Conservation (phyloP, 37 sponge, comb jelly and placozoan genomes). For the Geodia barretti region DNA sequence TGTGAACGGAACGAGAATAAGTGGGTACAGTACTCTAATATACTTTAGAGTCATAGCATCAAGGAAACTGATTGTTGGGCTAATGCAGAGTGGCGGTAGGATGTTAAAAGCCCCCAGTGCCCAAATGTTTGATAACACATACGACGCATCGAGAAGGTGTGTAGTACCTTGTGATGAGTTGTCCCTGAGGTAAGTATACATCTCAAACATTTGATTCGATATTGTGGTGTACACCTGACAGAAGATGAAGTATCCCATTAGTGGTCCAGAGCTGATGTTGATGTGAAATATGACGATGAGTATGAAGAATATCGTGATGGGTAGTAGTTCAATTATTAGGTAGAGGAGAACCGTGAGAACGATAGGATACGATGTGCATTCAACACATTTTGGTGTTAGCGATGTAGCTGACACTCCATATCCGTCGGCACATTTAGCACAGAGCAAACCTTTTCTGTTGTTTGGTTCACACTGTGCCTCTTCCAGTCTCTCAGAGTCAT, state of each 20-base stretch:
- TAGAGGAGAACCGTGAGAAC: background rate
- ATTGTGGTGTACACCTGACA: background rate
- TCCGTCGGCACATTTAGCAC: background rate
- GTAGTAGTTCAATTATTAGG: background rate
- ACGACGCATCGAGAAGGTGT: background rate
- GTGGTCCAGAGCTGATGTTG: background rate
- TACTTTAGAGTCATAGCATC: slow-evolving; percentile 11
- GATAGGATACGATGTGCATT: background rate
- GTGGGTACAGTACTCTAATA: slow-evolving; percentile 1
- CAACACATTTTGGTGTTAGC: background rate
- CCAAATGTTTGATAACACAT: background rate
- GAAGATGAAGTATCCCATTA: background rate
- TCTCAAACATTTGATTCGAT: background rate
- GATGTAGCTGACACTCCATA: background rate
- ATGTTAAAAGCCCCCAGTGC: background rate
- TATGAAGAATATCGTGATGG: background rate
- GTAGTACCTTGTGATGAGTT: background rate
- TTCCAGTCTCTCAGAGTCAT: background rate
- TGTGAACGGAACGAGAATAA: slow-evolving; percentile 1
- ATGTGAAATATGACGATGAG: background rate
- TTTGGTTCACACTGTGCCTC: background rate
- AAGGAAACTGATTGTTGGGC: background rate
- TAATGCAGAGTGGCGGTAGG: background rate
- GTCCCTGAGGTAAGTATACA: background rate
- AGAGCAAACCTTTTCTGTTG: background rate